Evolutionary conservation across 2,888 invertebrate genomes (phyloP), one percentile per base, ranked within the genome.

Genomic region (Druceiella hillmani): DNA sequence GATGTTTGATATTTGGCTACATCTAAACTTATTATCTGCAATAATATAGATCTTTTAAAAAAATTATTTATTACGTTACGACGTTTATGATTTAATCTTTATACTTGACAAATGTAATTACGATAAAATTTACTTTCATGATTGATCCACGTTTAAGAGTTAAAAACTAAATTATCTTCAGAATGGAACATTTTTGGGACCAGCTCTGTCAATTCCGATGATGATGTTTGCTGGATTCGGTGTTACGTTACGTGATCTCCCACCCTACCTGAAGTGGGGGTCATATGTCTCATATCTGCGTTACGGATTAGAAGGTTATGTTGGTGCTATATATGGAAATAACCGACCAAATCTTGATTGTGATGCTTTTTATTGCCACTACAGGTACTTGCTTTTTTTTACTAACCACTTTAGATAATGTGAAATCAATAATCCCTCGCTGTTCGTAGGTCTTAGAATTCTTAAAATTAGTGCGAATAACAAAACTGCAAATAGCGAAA

Each of bases 141-240:
- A 20, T 20, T 7, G 6, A 7, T 20, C 22, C 22, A 7, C 6
- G 22, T 9, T 9, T 20, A 20, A 7, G 9, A 20, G 22, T 7
- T 9, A 20, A 7, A 9, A 20, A 6, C 22, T 9, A 20, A 9
- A 20, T n/a, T n/a, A n/a, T 29, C 12, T 12, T 5, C 62, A 93
- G 92, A 93, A 93, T 56, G 94, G 95, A 3, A 94, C 95, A 3
- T 97, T 95, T 67, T 66, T 94, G 49, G 95, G 93, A 0, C 95
- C 95, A 1, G 86, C 92, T 1, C 66, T 93, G 7, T 83, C 87
- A 2, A 92, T 95, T 17, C 94, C 95, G 0, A 84, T 95, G 76
- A 89, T 97, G 83, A 87, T 95, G 84, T 95, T 95, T 59, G 91
- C 93, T 36, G 95, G 95, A 1, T 95, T 95, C 62, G 94, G 95